Evolutionary conservation across 2,888 invertebrate species (phyloP).

Genomic region (Hypercompe scribonia): DNA sequence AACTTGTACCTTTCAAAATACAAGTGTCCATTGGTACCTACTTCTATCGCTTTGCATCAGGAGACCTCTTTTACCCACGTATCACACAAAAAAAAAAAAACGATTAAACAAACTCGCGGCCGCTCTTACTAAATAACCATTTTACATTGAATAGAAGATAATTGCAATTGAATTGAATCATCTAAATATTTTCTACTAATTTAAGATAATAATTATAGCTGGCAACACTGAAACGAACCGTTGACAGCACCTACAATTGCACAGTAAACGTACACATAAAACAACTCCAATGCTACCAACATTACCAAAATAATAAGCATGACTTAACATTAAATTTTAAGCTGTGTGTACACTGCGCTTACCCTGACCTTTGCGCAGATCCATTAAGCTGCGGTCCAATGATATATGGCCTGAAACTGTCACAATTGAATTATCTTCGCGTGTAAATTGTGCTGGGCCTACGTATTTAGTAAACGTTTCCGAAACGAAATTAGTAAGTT

Average conservation of each 20-base stretch:
- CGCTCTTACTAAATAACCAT: too few relatives aligned
- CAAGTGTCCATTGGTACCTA: background rate
- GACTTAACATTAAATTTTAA: slow-evolving; percentile 47
- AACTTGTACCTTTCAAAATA: background rate
- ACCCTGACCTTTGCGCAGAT: slow-evolving; percentile 54
- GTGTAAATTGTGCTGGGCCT: slow-evolving; percentile 52
- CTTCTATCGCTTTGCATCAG: too few relatives aligned
- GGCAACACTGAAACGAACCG: background rate
- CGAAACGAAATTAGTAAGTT: slow-evolving; percentile 24
- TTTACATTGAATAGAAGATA: too few relatives aligned
- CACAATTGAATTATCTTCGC: slow-evolving; percentile 66
- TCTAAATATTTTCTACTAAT: too few relatives aligned
- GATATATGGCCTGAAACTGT: slow-evolving; percentile 65
- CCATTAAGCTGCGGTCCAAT: slow-evolving; percentile 63
- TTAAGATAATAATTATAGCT: background rate
- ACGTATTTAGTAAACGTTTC: slow-evolving; percentile 35
- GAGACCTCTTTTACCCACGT: too few relatives aligned
- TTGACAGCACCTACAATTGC: background rate
- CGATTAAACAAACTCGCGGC: too few relatives aligned
- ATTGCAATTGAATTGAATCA: too few relatives aligned
- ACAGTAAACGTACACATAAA: background rate
- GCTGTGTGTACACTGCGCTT: slow-evolving; percentile 35
- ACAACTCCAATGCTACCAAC: slow-evolving; percentile 3
- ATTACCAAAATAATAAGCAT: slow-evolving; percentile 36
- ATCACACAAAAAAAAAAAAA: too few relatives aligned